phyloP scores from a whole-genome alignment of 2,797 vertebrate genomes.

The Melanogrammus aeglefinus region DNA sequence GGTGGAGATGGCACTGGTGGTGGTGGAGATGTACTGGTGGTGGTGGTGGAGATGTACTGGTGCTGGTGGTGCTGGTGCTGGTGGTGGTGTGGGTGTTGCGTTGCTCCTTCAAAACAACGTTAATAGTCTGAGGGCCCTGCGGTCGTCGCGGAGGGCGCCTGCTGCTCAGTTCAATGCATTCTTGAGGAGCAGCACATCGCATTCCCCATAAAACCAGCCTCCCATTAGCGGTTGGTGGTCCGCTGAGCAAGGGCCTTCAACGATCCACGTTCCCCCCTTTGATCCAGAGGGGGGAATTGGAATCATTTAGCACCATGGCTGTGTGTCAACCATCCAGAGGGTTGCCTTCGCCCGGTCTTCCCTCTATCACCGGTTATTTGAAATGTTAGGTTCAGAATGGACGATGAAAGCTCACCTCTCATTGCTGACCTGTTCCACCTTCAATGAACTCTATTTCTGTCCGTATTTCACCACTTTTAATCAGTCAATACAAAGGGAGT shows the following conservation, averaged over 20 bases:
- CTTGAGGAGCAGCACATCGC: background rate
- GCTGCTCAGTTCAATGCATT: background rate
- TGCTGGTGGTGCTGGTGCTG: background rate
- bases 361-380: background rate
- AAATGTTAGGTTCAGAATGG: background rate
- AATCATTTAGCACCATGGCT: background rate
- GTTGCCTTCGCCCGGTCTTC: background rate
- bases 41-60: background rate
- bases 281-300: background rate
- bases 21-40: background rate
- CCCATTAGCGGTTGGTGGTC: constrained; percentile 1
- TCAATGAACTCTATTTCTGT: too few species aligned
- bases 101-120: background rate
- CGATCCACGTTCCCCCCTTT: background rate
- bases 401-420: background rate
- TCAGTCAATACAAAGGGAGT: too few species aligned
- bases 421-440: background rate
- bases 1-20: background rate
- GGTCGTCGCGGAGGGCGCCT: background rate
- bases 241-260: background rate
- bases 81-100: background rate
- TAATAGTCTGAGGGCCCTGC: background rate
- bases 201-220: background rate
- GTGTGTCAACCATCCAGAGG: background rate
- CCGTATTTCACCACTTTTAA: too few species aligned